Evolutionary conservation across 2,113 vertebrate genomes (phyloP), one percentile per base, ranked within the genome.

Genomic region (Plotosus lineatus): DNA sequence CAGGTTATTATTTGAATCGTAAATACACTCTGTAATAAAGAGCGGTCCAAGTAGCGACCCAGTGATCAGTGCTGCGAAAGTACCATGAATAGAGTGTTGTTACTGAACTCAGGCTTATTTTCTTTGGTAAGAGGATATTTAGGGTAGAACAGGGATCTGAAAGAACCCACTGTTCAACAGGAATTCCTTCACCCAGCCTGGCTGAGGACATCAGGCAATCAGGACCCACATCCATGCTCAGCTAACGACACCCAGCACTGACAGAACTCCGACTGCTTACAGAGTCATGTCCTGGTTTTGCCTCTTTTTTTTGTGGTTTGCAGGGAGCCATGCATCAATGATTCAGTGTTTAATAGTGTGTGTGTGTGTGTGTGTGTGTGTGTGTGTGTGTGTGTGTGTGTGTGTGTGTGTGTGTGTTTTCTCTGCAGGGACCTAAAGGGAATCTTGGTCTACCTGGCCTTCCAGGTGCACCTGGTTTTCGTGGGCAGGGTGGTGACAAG

Each of bases 391-490:
- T 78, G 31, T 60, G 56, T 61, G 56, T 75, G n/a, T 74, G 17
- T 66, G 36, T 31, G 50, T 68, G 38, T 82, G 36, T 77, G 48
- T 80, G 83, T 76, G 56, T 82, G 81, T 84, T 17, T 76, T 83
- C 11, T 88, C 38, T 78, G 36, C 90, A 99, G 97, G 97, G 97
- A 82, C 44, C 90, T 79, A 91, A 91, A 88, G 97, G 97, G 19
- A 92, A 94, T 85, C 94, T 91, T 23, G 97, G 97, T 36, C 93
- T 97, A 83, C 95, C 96, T 73, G 97, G 97, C 86, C 89, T 97
- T 79, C 95, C 97, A 71, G 97, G 97, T 11, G 95, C 95, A 26
- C 90, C 95, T 85, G 97, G 97, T 55, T 94, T 96, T 65, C 91
- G 86, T 78, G 97, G 97, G 74, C 88, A 93, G 88, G 95, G 93